Evolutionary conservation across 2,888 invertebrate species (phyloP), one percentile per base, ranked within the genome.

Genomic region (Aspidiotus destructor): DNA sequence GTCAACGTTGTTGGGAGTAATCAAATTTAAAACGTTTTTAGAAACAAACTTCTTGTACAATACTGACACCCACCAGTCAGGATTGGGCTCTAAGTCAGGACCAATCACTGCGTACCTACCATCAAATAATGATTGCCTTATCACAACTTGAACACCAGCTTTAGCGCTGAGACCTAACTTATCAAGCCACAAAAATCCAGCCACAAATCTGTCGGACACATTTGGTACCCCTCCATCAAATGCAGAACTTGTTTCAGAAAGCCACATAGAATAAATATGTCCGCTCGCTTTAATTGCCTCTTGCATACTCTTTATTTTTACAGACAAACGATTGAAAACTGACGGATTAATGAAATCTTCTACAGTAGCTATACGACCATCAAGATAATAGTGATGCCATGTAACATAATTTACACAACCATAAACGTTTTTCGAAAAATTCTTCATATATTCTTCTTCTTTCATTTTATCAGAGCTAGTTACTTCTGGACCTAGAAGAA

Each of bases 171-270:
- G 11, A 11, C 48, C 48, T 48, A 48, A 48, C 11, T 48, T 48
- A 48, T 48, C 48, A 11, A 48, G 48, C 48, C 48, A 48, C 48
- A 48, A 48, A 48, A 48, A 48, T 48, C 48, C 48, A 11, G 48
- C 48, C 9, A 48, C 48, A 48, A 48, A 48, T 48, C 48, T 48
- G 48, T 48, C 48, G 9, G 48, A 48, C 11, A 48, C 9, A 48
- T 48, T 48, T 48, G 48, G 48, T 11, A 11, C 48, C 11, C 48
- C 48, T 11, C 48, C 48, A 48, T 11, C 48, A 48, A 11, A 48
- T 11, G 48, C 48, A 48, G 11, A 48, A 9, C 11, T 48, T 9
- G 9, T 48, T 48, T 48, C 11, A 48, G 10, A 48, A 11, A 48
- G 48, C 48, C 48, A 48, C 48, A 48, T 48, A 11, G 48, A 11